These are phyloP conservation scores for Sparus aurata DNA, from an alignment of 2,797 vertebrate genomes.

Conservation along the genomic window DNA sequence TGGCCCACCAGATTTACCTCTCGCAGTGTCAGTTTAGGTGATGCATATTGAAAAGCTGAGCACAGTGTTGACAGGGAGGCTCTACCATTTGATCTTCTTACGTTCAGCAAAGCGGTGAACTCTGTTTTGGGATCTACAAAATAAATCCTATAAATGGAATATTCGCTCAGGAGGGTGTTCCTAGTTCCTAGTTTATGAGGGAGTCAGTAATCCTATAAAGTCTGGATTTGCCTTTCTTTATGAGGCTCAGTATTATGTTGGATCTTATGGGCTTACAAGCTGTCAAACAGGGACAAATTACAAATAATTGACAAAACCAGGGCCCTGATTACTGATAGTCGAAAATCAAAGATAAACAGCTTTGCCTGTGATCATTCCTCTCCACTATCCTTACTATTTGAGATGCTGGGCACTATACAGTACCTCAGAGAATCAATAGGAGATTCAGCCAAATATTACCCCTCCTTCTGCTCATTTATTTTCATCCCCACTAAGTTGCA, in stretches of 20 bases:
- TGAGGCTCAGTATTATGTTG: slow-evolving; percentile 77
- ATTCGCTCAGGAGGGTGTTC: slow-evolving; percentile 73
- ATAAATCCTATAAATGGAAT: slow-evolving; percentile 81
- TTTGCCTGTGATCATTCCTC: slow-evolving; percentile 59
- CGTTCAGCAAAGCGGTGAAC: slow-evolving; percentile 73
- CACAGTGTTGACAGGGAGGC: slow-evolving; percentile 60
- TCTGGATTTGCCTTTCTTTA: slow-evolving; percentile 83
- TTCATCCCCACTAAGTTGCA: slow-evolving; percentile 46
- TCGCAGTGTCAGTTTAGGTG: slow-evolving; percentile 54
- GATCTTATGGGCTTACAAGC: slow-evolving; percentile 78
- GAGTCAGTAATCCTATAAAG: slow-evolving; percentile 84
- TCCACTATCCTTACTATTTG: slow-evolving; percentile 44
- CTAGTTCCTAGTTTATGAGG: slow-evolving; percentile 76
- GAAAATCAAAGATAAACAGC: slow-evolving; percentile 78
- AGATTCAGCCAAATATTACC: slow-evolving; percentile 57
- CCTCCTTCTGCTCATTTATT: slow-evolving; percentile 62
- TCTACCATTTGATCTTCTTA: slow-evolving; percentile 67
- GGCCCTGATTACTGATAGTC: slow-evolving; percentile 76
- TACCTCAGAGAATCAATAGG: slow-evolving; percentile 60
- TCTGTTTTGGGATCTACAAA: slow-evolving; percentile 74
- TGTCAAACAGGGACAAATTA: slow-evolving; percentile 79
- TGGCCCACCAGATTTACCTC: slow-evolving; percentile 65
- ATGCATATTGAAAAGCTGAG: slow-evolving; percentile 68
- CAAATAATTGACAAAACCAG: slow-evolving; percentile 82
- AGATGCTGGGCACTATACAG: slow-evolving; percentile 31